Evolutionary conservation across 2,113 vertebrate species (phyloP).

Genomic region (Saccopteryx leptura): DNA sequence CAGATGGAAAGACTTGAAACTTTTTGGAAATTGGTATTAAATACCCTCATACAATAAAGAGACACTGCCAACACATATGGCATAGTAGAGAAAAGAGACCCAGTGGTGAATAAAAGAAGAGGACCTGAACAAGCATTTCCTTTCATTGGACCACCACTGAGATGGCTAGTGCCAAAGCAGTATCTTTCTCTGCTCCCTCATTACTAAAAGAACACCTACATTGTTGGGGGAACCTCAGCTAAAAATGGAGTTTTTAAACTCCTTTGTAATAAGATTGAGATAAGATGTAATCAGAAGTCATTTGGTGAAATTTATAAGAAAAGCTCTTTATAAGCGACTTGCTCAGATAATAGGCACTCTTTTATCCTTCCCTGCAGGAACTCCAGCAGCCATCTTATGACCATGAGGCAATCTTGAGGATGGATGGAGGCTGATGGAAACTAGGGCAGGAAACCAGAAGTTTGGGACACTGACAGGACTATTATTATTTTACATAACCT

Average conservation of each 20-base stretch:
- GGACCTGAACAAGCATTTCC: not conserved
- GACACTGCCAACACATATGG: not conserved
- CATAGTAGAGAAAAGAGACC: not conserved
- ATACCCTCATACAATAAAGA: not conserved
- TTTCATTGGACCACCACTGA: not conserved
- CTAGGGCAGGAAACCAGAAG: not conserved
- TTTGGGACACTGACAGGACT: not conserved
- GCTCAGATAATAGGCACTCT: not conserved
- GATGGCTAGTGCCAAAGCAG: not conserved
- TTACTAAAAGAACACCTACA: not conserved
- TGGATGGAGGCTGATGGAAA: not conserved
- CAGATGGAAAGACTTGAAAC: not conserved
- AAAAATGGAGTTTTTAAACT: not conserved
- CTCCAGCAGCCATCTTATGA: not conserved
- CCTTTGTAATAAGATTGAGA: not conserved
- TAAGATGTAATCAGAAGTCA: not conserved
- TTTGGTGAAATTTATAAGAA: not conserved
- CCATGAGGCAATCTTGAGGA: not conserved
- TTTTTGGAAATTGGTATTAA: conserved; percentile 42
- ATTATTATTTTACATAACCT: not conserved
- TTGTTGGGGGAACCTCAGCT: not conserved
- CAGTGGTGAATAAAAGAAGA: not conserved
- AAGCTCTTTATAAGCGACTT: not conserved
- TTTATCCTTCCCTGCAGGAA: not conserved
- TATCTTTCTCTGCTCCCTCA: not conserved